phyloP scores from a whole-genome alignment of 2,888 invertebrate species.

The Acanthosepion lycidas region DNA sequence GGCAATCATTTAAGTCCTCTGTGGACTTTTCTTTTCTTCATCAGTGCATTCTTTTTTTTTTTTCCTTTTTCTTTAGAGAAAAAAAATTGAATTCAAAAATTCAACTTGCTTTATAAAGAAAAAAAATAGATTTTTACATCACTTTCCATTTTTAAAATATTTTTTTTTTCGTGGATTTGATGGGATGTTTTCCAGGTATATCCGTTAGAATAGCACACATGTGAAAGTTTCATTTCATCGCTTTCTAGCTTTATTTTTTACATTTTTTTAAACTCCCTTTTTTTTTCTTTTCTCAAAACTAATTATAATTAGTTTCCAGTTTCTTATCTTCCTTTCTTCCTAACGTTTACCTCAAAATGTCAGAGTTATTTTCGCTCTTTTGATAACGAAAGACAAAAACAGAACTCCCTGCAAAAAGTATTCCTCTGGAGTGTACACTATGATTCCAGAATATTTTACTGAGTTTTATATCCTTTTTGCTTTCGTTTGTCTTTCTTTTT shows the following conservation, averaged over 20 bases:
- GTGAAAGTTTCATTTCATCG: background rate
- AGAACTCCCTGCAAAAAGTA: background rate
- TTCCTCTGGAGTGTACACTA: background rate
- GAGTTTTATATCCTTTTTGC: too few species aligned
- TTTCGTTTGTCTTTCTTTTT: too few species aligned
- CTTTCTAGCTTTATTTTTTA: background rate
- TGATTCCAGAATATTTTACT: background rate
- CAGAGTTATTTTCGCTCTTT: background rate
- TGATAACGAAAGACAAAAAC: background rate
- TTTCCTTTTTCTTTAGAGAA: background rate
- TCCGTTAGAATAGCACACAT: background rate
- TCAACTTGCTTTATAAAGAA: background rate
- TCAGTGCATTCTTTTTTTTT: background rate
- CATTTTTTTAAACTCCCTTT: background rate
- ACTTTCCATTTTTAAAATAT: too few species aligned
- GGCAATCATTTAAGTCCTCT: conserved; percentile 7
- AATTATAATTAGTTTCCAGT: too few species aligned
- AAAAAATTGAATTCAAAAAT: background rate
- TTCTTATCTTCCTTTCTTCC: background rate
- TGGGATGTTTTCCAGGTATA: background rate
- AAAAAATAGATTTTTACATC: background rate
- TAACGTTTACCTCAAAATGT: background rate
- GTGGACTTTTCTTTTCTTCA: background rate
- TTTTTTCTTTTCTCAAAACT: background rate
- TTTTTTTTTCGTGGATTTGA: background rate